Evolutionary conservation across 1,140 invertebrate genomes (phyloP), one percentile per base, ranked within the genome.

Genomic region (Nasonia vitripennis): DNA sequence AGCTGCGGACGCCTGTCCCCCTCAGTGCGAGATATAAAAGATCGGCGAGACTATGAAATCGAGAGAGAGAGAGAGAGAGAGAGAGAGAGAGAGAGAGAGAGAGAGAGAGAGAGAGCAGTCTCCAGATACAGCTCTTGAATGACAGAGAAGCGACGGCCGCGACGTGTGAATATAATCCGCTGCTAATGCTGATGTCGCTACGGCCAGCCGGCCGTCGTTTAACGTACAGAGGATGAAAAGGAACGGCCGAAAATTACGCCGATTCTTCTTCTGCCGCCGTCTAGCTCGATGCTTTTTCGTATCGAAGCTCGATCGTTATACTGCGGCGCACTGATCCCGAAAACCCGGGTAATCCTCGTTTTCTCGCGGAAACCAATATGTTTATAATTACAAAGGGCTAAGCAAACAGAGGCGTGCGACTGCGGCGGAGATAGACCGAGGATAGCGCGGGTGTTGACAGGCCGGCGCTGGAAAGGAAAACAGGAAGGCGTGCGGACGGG

Each of bases 101-200:
- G 70, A 87, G 85, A 84, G 6, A 31, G 0, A 14, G 31, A 2
- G 67, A 2, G 10, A 20, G 23, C 17, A 12, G 51, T 55, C 51
- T 20, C 34, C 34, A 55, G 51, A 55, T 55, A 14, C 51, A 55
- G 12, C 86, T 74, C 85, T 87, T 88, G 88, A 87, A 86, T 86
- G 89, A 88, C 88, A 88, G 87, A 79, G 87, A 37, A 37, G 87
- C 68, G 84, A 85, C 86, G 86, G 48, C 45, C 10, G 48, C 14
- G 51, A 88, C 68, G 41, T 31, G 41, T 81, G 67, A 73, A 73
- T 51, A 20, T 73, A 81, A 81, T 81, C n/a, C 45, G 23, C 41
- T 27, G 78, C 9, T 68, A 68, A 68, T 68, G 20, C 17, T 17
- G 78, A 55, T 62, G 23, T 27, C 48, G 27, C 20, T 7, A 3